Evolutionary conservation across 2,888 invertebrate genomes (phyloP), one percentile per base, ranked within the genome.

Genomic region (Danaus chrysippus): DNA sequence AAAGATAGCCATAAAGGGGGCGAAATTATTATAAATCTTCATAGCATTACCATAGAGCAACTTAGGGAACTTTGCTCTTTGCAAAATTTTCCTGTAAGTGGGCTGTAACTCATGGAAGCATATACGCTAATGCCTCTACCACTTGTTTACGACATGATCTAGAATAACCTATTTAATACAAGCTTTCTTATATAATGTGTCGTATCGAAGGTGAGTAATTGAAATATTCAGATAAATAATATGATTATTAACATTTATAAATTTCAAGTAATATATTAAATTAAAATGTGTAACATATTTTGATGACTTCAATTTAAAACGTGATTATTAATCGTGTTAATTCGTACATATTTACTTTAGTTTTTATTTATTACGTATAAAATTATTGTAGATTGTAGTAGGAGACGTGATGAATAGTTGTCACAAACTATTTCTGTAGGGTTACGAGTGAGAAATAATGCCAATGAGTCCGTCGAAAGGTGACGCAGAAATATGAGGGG

Each of bases 1-100:
- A 84, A 84, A 79, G 75, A 77, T 81, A 79, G 79, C 80, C 78
- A 81, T 85, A 83, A 83, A 78, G 79, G 76, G 79, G 78, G 76
- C 71, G 79, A 82, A 87, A 88, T 89, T 86, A 90, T 88, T 90
- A 88, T 90, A 90, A 89, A 91, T 91, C 90, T 88, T 84, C 84
- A 86, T 84, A 81, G 84, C 86, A 90, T 91, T 88, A 84, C 86
- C 88, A 89, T 91, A 84, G 83, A 84, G 81, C 79, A 84, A 87
- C 79, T 87, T 83, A 79, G 80, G 80, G 80, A 87, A 87, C 86
- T 89, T 89, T 83, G 85, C 87, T 86, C 86, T 86, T 79, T 76
- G 77, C 76, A 78, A 80, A 81, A 83, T 83, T 84, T 82, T 76
- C 82, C 79, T 77, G 84, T 87, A 89, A 89, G 90, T 90, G 89